phyloP scores from a whole-genome alignment of 1,140 invertebrate species.

The Galleria mellonella region DNA sequence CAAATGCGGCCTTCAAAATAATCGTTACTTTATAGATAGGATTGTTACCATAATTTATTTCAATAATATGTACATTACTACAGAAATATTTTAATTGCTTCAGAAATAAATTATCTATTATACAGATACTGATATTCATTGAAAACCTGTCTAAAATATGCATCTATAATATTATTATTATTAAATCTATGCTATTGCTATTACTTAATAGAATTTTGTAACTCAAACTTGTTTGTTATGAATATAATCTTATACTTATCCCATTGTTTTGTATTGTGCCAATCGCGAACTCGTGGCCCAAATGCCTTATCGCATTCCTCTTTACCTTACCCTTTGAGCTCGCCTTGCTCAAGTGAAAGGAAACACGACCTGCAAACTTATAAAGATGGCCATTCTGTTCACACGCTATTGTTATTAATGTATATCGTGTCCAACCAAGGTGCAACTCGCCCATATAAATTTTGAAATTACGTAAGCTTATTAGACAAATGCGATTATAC shows the following conservation, averaged over 20 bases:
- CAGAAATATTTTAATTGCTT: no score
- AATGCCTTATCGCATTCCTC: constrained; percentile 24
- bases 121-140: no score
- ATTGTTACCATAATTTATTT: no score
- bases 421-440: constrained; percentile 12
- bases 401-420: constrained; percentile 30
- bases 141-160: no score
- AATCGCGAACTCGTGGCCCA: constrained; percentile 38
- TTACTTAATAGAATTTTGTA: no score
- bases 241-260: background rate
- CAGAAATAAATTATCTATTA: no score
- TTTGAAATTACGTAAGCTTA: constrained; percentile 27
- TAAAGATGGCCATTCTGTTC: constrained; percentile 34
- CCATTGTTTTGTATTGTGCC: constrained; percentile 1
- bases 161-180: no score
- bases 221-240: no score
- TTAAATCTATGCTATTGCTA: no score
- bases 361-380: constrained; percentile 36
- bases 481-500: constrained; percentile 27
- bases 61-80: no score
- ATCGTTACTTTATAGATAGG: no score
- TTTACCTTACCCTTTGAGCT: constrained; percentile 40
- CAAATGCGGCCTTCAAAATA: no score
- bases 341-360: constrained; percentile 57
- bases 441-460: constrained; percentile 21